A percentile compares a stretch with the other conserved stretches of the same genome.
Evolutionary conservation across 1,140 invertebrate species (phyloP).

Genomic region (Dysdera silvatica): DNA sequence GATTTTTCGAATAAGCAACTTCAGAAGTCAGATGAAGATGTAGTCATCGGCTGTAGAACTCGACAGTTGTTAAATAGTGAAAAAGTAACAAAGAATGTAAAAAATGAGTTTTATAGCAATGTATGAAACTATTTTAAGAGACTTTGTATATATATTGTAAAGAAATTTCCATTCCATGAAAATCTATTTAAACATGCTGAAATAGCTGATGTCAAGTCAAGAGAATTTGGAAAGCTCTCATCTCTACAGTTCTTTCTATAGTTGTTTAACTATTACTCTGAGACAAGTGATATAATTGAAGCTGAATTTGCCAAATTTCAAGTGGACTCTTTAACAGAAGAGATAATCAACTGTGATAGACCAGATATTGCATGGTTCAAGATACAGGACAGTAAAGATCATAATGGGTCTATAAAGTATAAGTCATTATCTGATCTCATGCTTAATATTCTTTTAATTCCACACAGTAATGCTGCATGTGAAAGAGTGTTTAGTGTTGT

Average conservation of each 20-base stretch:
- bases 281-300: background rate
- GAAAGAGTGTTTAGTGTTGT: background rate
- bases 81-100: background rate
- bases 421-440: background rate
- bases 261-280: background rate
- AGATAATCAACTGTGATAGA: background rate
- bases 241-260: background rate
- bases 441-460: background rate
- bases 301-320: background rate
- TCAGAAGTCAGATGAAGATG: background rate
- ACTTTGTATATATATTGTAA: background rate
- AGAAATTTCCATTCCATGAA: background rate
- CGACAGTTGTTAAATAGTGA: background rate
- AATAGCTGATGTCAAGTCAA: background rate
- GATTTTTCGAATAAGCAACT: too few species aligned
- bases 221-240: background rate
- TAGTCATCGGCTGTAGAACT: background rate
- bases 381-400: background rate
- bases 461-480: constrained; percentile 1
- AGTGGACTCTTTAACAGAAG: background rate
- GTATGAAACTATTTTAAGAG: background rate
- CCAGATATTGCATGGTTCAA: background rate
- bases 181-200: background rate
- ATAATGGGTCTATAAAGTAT: background rate
- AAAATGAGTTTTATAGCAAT: background rate